Evolutionary conservation across 2,888 invertebrate species (phyloP).

Genomic region (Hypomecis atomaria): DNA sequence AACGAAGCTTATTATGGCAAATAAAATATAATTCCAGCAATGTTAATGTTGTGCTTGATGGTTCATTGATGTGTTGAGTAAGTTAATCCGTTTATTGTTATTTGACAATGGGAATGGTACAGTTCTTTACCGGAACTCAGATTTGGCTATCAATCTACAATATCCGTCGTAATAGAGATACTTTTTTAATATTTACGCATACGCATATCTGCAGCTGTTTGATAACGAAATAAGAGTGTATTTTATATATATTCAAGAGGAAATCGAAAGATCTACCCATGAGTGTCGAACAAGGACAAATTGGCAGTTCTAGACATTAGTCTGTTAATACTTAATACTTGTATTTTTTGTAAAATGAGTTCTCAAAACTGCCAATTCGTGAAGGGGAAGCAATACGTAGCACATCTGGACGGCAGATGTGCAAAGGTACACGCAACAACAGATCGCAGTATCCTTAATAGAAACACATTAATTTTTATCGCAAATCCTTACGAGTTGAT

Average conservation of each 20-base stretch:
- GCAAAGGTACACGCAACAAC: slow-evolving; percentile 81
- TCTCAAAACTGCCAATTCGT: slow-evolving; percentile 77
- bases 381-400: slow-evolving; percentile 74
- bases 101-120: slow-evolving; percentile 46
- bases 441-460: slow-evolving; percentile 77
- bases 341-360: slow-evolving; percentile 36
- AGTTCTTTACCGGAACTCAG: slow-evolving; percentile 28
- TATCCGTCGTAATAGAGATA: slow-evolving; percentile 16
- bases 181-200: slow-evolving; percentile 14
- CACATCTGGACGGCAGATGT: slow-evolving; percentile 83
- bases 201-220: slow-evolving; percentile 28
- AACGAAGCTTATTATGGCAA: slow-evolving; percentile 40
- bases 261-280: slow-evolving; percentile 68
- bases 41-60: slow-evolving; percentile 40
- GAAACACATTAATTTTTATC: slow-evolving; percentile 81
- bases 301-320: slow-evolving; percentile 69
- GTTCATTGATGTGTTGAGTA: slow-evolving; percentile 37
- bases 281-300: slow-evolving; percentile 63
- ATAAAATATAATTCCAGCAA: slow-evolving; percentile 36
- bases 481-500: slow-evolving; percentile 91
- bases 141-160: slow-evolving; percentile 21
- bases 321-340: slow-evolving; percentile 21
- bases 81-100: slow-evolving; percentile 38
- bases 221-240: slow-evolving; percentile 32
- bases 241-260: slow-evolving; percentile 46